These are phyloP conservation scores for Trachelus stipa DNA, from an alignment of 2,888 invertebrate species.

Conservation along the genomic window DNA sequence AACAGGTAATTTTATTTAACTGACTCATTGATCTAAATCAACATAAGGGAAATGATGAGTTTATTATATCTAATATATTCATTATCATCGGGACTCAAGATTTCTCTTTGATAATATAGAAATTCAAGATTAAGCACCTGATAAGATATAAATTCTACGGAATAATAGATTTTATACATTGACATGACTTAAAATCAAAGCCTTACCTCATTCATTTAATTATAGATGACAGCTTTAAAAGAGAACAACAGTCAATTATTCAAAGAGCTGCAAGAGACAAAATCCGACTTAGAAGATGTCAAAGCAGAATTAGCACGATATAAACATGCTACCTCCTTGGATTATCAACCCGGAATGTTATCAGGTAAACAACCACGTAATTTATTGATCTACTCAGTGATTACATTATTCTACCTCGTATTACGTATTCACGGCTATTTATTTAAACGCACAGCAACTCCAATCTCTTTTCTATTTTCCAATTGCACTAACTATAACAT, in stretches of 20 bases:
- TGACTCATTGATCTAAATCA: not conserved
- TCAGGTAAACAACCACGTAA: constrained; percentile 47
- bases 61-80: not conserved
- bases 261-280: constrained; percentile 80
- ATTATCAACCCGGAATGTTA: constrained; percentile 65
- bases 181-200: not conserved
- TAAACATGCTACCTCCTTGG: constrained; percentile 50
- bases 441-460: not conserved
- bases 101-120: not conserved
- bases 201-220: constrained; percentile 10
- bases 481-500: not conserved
- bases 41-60: not conserved
- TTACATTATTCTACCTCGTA: not conserved
- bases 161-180: not conserved
- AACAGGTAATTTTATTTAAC: constrained; percentile 72
- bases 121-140: not conserved
- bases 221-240: constrained; percentile 70
- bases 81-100: not conserved
- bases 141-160: not conserved
- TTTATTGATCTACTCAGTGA: not conserved
- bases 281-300: constrained; percentile 70
- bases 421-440: not conserved
- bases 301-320: constrained; percentile 54
- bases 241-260: constrained; percentile 80
- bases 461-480: not conserved